Evolutionary conservation across 2,797 vertebrate species (phyloP).

Genomic region (Clarias fuscus): DNA sequence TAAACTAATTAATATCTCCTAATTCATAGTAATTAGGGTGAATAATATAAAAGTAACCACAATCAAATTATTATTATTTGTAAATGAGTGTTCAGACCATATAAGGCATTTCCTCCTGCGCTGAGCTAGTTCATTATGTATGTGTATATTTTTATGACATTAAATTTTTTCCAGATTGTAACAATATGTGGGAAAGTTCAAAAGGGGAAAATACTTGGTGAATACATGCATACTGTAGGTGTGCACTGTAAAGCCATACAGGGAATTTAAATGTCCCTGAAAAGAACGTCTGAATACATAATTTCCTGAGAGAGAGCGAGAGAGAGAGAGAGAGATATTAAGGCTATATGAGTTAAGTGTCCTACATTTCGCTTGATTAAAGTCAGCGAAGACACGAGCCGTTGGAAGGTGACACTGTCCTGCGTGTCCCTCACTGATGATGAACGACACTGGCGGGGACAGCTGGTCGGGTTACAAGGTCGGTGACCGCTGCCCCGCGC

Average conservation of each 20-base stretch:
- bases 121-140: background rate
- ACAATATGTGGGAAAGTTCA: background rate
- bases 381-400: conserved; percentile 7
- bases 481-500: conserved; percentile 35
- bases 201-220: background rate
- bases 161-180: background rate
- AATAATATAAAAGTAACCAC: too few species aligned
- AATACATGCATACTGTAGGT: background rate
- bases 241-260: background rate
- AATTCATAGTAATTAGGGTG: too few species aligned
- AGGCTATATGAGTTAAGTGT: background rate
- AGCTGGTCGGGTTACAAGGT: conserved; percentile 39
- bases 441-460: conserved; percentile 37
- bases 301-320: background rate
- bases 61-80: too few species aligned
- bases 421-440: conserved; percentile 19
- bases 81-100: background rate
- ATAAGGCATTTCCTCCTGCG: background rate
- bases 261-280: background rate
- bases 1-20: too few species aligned
- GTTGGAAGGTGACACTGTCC: conserved; percentile 20
- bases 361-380: conserved; percentile 22
- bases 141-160: background rate
- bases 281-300: background rate
- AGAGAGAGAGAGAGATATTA: background rate